Evolutionary conservation across 2,888 invertebrate genomes (phyloP).

Genomic region (Aspidapion aeneum): DNA sequence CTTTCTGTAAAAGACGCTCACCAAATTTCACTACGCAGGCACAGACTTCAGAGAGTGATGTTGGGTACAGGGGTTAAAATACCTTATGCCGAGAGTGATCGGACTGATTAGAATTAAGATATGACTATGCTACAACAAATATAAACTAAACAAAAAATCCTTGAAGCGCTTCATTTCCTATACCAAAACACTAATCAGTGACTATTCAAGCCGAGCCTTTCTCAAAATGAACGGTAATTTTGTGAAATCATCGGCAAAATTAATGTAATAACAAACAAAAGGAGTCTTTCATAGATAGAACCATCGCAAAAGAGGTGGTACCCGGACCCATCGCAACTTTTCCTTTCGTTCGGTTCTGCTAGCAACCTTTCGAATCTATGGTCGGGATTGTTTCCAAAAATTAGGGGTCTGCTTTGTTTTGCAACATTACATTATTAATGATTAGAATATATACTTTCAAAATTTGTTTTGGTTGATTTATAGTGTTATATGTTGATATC

Average conservation of each 20-base stretch:
- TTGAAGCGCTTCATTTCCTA: not conserved
- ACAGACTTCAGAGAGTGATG: too few relatives aligned
- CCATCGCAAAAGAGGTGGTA: not conserved
- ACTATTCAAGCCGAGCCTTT: not conserved
- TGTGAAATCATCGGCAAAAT: not conserved
- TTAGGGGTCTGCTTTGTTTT: too few relatives aligned
- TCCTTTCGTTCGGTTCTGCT: not conserved
- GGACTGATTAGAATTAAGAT: too few relatives aligned
- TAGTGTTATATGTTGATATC: too few relatives aligned
- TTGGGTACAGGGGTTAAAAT: too few relatives aligned
- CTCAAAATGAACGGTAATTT: not conserved
- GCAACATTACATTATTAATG: too few relatives aligned
- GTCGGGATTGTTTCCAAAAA: not conserved
- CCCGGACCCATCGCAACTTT: not conserved
- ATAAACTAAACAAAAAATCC: not conserved
- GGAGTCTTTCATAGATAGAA: not conserved
- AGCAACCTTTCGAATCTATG: not conserved
- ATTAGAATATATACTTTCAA: too few relatives aligned
- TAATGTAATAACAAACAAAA: not conserved
- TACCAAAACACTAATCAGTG: not conserved
- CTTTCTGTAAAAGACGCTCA: too few relatives aligned
- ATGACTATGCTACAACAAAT: too few relatives aligned
- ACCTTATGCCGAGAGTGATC: too few relatives aligned
- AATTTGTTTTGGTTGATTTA: too few relatives aligned
- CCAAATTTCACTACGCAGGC: too few relatives aligned